Base-by-base conservation (phyloP, 2,797 vertebrate species). In the Rhynchotus rufescens region DNA sequence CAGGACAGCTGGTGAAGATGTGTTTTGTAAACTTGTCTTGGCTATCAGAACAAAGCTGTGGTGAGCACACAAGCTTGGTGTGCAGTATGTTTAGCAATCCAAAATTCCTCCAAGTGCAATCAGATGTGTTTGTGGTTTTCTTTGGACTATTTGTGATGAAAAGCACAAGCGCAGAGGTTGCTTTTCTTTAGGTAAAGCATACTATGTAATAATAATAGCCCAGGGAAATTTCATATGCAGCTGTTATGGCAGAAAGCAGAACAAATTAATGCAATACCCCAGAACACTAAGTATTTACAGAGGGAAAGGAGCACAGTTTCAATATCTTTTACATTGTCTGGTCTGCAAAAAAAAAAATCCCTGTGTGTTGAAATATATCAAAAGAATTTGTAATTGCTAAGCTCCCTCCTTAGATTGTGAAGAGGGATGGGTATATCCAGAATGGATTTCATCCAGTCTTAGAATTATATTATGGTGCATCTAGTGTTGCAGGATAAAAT, bases 171-270 rank as follows among this genome's bases (percentile, higher is more conserved):
- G 36, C 57, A 45, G 73, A 77, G 34, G 57, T 26, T 9, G 25
- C 5, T 47, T 62, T 52, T 32, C 25, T 42, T 52, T 15, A 32
- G 42, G 65, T 40, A 60, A 57, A 77, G n/a, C 34, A 14, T 45
- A 2, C 10, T 10, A 6, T 34, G 30, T 60, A 83, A 77, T 73
- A 15, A 54, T 54, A 66, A 77, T 10, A 75, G 30, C 28, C 60
- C 47, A 12, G 28, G 60, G 60, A 72, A 22, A 40, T 73, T 76
- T 64, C 56, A 8, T 6, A 8, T 30, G 65, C 64, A 76, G 82
- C 73, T 54, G 59, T 60, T 72, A 64, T 38, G 65, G 59, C 52
- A 57, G 87, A 86, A 79, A 89, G 78, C 65, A 62, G 73, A 86
- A 83, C 49, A 32, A 89, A 86, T 59, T 8, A 21, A 42, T 4